These are phyloP conservation scores for Zoroaster sp. DNA, from an alignment of 53 echinoderm and acorn worm genomes.

Conservation along the genomic window DNA sequence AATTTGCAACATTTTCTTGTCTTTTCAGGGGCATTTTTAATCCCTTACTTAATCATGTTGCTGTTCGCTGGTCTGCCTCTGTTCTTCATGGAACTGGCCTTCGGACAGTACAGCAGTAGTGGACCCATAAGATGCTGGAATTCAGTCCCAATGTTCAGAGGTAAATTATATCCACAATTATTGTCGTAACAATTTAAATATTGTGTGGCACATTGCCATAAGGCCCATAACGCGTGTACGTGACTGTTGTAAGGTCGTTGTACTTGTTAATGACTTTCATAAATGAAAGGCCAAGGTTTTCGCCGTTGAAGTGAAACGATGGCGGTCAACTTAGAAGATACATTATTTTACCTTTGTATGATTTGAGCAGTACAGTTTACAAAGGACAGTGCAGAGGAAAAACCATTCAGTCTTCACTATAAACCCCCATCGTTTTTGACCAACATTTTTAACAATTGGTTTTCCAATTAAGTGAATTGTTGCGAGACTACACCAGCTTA, in stretches of 20 bases:
- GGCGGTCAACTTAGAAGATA: background rate
- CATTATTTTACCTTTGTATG: no score
- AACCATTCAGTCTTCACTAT: no score
- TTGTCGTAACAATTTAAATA: background rate
- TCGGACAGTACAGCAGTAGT: constrained; percentile 92
- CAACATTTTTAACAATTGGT: no score
- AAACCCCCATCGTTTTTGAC: no score
- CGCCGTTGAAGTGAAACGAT: background rate
- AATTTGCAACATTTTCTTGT: background rate
- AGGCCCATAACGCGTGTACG: no score
- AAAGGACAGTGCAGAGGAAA: no score
- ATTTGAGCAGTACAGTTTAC: no score
- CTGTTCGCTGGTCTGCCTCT: constrained; percentile 92
- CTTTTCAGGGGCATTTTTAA: constrained; percentile 76
- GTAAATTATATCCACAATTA: constrained; percentile 34
- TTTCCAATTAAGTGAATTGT: no score
- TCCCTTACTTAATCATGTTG: constrained; percentile 84
- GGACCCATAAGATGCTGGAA: constrained; percentile 95
- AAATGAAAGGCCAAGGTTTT: background rate
- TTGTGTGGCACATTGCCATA: no score
- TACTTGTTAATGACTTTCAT: background rate
- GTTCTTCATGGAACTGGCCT: constrained; percentile 87
- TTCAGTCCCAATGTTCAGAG: constrained; percentile 89
- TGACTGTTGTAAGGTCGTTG: background rate
- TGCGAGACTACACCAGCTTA: no score